These are phyloP conservation scores for Tragelaphus imberbis DNA, from an alignment of 2,113 vertebrate species.

Conservation along the genomic window DNA sequence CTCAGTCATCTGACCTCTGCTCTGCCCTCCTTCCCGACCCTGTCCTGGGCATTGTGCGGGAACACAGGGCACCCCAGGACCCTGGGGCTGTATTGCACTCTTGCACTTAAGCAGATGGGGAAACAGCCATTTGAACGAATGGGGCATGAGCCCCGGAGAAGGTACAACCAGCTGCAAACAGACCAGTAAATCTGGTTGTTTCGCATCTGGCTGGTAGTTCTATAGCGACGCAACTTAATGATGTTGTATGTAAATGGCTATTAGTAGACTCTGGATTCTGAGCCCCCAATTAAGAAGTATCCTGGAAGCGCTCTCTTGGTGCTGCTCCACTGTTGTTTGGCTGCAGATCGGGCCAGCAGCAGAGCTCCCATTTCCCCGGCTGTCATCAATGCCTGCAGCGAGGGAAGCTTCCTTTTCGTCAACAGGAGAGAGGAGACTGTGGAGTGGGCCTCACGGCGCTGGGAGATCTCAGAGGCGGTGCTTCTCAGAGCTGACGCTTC, in stretches of 20 bases:
- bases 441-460: background rate
- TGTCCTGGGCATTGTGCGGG: background rate
- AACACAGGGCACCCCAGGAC: background rate
- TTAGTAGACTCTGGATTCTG: background rate
- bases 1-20: background rate
- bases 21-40: background rate
- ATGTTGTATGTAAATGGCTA: conserved; percentile 18
- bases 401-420: background rate
- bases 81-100: background rate
- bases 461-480: background rate
- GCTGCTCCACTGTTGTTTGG: background rate
- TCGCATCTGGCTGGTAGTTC: conserved; percentile 51
- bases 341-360: background rate
- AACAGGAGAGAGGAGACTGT: background rate
- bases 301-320: background rate
- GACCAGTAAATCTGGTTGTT: conserved; percentile 43
- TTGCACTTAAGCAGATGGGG: conserved; percentile 24
- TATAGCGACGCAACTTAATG: background rate
- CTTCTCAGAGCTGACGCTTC: background rate
- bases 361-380: background rate
- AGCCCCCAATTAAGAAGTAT: background rate
- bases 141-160: conserved; percentile 38
- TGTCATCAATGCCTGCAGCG: background rate
- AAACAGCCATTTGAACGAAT: background rate
- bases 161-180: conserved; percentile 48